Evolutionary conservation across 2,797 vertebrate species (phyloP).

Genomic region (Cercopithecus diana): DNA sequence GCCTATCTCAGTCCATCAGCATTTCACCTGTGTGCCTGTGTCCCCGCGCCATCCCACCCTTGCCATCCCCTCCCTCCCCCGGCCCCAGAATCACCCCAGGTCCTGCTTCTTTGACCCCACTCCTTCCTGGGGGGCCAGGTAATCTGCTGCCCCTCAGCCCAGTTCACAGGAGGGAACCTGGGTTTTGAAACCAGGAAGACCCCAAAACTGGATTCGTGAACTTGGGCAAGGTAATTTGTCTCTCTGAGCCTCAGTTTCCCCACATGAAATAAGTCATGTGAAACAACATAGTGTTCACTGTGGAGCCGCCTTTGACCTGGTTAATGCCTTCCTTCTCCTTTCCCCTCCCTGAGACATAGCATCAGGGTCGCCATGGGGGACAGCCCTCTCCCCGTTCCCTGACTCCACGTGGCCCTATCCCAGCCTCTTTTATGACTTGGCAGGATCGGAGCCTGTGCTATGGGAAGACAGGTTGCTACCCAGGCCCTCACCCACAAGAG

Average conservation of each 20-base stretch:
- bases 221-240: background rate
- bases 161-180: background rate
- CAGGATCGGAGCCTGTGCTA: background rate
- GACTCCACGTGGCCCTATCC: background rate
- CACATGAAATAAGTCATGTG: background rate
- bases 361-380: too few species aligned
- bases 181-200: background rate
- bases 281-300: background rate
- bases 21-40: background rate
- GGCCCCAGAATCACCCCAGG: background rate
- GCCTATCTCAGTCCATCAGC: background rate
- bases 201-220: background rate
- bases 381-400: background rate
- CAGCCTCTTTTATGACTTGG: too few species aligned
- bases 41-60: background rate
- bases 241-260: background rate
- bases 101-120: background rate
- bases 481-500: too few species aligned
- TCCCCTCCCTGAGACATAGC: background rate
- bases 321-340: too few species aligned
- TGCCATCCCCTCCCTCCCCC: background rate
- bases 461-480: background rate
- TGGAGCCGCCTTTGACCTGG: accelerated
- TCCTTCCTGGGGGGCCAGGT: background rate
- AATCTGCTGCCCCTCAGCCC: background rate